Percentiles rank a stretch among this genome's conserved stretches.
Evolutionary conservation across 2,113 vertebrate species (phyloP).

Genomic region (Spermophilus dauricus): DNA sequence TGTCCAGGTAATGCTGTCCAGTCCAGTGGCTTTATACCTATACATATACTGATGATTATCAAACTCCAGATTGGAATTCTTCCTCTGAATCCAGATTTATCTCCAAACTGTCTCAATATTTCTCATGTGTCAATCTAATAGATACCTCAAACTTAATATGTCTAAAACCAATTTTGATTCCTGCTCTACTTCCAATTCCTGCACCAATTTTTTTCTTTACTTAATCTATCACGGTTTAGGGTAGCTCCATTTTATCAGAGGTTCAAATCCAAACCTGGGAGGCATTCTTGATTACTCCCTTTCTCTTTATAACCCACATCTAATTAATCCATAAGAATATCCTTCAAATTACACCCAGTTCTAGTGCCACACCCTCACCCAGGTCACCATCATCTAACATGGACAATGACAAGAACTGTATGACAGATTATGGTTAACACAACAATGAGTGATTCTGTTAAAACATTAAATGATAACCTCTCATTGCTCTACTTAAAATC

Average conservation of each 20-base stretch:
- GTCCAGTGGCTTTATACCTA: not conserved
- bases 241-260: not conserved
- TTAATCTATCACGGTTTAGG: not conserved
- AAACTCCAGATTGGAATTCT: constrained; percentile 29
- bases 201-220: not conserved
- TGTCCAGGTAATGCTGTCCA: not conserved
- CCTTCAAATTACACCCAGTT: constrained; percentile 46
- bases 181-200: not conserved
- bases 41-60: not conserved
- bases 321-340: constrained; percentile 6
- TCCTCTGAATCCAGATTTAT: not conserved
- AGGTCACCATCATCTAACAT: not conserved
- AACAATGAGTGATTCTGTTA: not conserved
- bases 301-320: not conserved
- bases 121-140: not conserved
- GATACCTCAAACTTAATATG: not conserved
- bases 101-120: not conserved
- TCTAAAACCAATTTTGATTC: not conserved
- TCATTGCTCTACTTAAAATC: constrained; percentile 22
- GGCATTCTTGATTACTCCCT: too few species aligned
- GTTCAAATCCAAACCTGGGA: not conserved
- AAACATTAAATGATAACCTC: constrained; percentile 27
- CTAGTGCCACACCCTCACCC: not conserved
- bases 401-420: not conserved
- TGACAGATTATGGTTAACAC: not conserved